A percentile compares a stretch with the other conserved stretches of the same genome.
Evolutionary conservation across 1,140 invertebrate species (phyloP).

Genomic region (Apolygus lucorum): DNA sequence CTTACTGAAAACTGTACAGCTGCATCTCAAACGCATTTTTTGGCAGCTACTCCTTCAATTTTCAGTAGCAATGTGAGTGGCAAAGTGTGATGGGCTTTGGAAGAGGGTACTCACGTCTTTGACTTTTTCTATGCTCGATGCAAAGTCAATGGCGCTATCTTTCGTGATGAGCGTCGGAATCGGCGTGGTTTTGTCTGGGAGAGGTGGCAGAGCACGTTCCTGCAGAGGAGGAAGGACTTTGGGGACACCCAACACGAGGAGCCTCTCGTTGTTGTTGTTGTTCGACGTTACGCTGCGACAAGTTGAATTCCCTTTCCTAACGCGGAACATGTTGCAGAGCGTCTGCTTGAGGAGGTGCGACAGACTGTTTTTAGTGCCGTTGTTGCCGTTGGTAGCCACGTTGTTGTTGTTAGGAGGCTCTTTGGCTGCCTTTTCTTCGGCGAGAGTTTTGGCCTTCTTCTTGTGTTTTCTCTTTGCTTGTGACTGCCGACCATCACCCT

Average conservation of each 20-base stretch:
- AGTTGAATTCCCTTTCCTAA: conserved; percentile 41
- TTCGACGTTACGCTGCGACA: neutral
- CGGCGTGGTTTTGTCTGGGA: conserved; percentile 46
- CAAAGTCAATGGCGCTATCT: conserved; percentile 63
- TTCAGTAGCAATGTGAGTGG: too few relatives aligned
- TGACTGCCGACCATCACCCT: neutral
- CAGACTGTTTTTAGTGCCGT: conserved; percentile 43
- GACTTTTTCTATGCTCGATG: conserved; percentile 84
- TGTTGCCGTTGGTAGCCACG: conserved; percentile 38
- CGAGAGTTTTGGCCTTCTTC: conserved; percentile 10
- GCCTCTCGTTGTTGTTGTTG: conserved; percentile 22
- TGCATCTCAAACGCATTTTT: too few relatives aligned
- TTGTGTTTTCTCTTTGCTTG: conserved; percentile 24
- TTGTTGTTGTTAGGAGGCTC: conserved; percentile 25
- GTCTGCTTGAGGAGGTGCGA: conserved; percentile 71
- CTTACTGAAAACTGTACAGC: too few relatives aligned
- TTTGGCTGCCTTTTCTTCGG: conserved; percentile 21
- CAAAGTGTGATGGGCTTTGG: too few relatives aligned
- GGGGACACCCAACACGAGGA: conserved; percentile 31
- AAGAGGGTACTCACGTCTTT: conserved; percentile 71
- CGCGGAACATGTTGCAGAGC: conserved; percentile 73
- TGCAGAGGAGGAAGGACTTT: conserved; percentile 43
- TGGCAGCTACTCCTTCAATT: too few relatives aligned
- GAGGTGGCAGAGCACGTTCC: conserved; percentile 66
- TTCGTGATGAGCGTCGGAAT: conserved; percentile 26